These are phyloP conservation scores for Sialis fuliginosa DNA, from an alignment of 2,888 invertebrate species.

Conservation along the genomic window DNA sequence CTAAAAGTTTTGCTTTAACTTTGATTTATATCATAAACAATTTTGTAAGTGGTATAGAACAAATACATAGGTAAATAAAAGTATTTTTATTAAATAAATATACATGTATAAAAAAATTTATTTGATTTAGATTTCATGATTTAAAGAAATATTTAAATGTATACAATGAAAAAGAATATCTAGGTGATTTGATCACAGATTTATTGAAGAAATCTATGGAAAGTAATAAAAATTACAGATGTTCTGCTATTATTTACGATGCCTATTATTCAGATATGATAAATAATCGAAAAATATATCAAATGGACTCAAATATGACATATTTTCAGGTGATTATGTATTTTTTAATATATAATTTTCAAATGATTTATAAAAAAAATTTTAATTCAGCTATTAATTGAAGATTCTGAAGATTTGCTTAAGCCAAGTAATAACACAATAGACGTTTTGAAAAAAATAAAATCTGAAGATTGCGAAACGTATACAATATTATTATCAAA, in stretches of 20 bases:
- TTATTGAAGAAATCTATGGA: slow-evolving; percentile 19
- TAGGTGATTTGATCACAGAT: slow-evolving; percentile 17
- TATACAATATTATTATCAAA: slow-evolving; percentile 56
- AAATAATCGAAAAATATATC: slow-evolving; percentile 28
- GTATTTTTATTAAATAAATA: background rate
- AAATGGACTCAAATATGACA: slow-evolving; percentile 25
- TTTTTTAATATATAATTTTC: background rate
- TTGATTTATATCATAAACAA: no score
- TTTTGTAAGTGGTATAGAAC: no score
- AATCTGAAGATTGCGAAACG: slow-evolving; percentile 46
- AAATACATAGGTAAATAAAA: background rate
- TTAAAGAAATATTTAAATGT: background rate
- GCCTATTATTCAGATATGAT: slow-evolving; percentile 33
- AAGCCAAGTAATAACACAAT: slow-evolving; percentile 40
- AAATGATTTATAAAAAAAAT: background rate
- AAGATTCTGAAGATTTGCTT: slow-evolving; percentile 44
- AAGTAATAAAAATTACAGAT: slow-evolving; percentile 26
- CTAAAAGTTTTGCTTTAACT: no score
- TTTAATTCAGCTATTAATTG: slow-evolving; percentile 16
- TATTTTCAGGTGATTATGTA: slow-evolving; percentile 29
- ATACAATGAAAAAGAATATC: slow-evolving; percentile 5
- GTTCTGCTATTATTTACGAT: slow-evolving; percentile 34
- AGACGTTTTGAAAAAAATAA: slow-evolving; percentile 34
- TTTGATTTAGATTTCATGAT: background rate
- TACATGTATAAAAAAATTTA: background rate